A percentile compares a stretch with the other conserved stretches of the same genome.
phyloP scores from a whole-genome alignment of 37 sponge, comb jelly and placozoan genomes.

The Hormiphora californensis region DNA sequence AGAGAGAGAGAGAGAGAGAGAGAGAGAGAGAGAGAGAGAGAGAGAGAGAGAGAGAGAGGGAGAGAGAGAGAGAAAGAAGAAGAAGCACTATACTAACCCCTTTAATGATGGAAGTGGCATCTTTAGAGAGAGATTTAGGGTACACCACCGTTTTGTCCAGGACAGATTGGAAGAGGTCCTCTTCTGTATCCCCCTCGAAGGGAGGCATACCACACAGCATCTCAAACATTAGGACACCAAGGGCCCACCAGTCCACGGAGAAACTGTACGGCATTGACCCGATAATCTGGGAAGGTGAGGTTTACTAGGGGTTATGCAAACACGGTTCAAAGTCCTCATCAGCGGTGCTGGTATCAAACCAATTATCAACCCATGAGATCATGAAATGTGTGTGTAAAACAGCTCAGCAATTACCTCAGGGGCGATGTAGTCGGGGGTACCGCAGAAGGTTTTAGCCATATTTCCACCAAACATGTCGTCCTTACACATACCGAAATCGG shows the following conservation, averaged over 20 bases:
- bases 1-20: too few relatives aligned
- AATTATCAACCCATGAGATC: neutral
- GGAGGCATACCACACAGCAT: slow-evolving; percentile 96
- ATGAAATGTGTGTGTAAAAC: neutral
- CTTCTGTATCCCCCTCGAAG: slow-evolving; percentile 96
- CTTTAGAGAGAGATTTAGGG: slow-evolving; percentile 73
- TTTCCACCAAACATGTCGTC: slow-evolving; percentile 73
- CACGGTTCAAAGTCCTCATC: too few relatives aligned
- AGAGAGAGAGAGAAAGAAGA: too few relatives aligned
- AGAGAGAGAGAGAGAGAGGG: too few relatives aligned
- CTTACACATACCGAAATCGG: slow-evolving; percentile 98
- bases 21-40: too few relatives aligned
- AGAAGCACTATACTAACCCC: slow-evolving; percentile 64
- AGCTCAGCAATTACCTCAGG: slow-evolving; percentile 73
- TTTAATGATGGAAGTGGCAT: slow-evolving; percentile 63
- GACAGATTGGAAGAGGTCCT: slow-evolving; percentile 83
- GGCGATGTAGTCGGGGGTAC: slow-evolving; percentile 97
- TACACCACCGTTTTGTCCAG: slow-evolving; percentile 73
- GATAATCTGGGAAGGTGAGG: slow-evolving; percentile 70
- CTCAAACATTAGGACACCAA: slow-evolving; percentile 88
- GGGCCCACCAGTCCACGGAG: slow-evolving; percentile 98
- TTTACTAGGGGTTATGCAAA: too few relatives aligned
- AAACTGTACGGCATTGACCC: slow-evolving; percentile 79
- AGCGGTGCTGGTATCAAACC: too few relatives aligned
- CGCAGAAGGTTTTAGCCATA: slow-evolving; percentile 92